Base-by-base conservation (phyloP, 2,797 vertebrate species). In the Strix occidentalis region DNA sequence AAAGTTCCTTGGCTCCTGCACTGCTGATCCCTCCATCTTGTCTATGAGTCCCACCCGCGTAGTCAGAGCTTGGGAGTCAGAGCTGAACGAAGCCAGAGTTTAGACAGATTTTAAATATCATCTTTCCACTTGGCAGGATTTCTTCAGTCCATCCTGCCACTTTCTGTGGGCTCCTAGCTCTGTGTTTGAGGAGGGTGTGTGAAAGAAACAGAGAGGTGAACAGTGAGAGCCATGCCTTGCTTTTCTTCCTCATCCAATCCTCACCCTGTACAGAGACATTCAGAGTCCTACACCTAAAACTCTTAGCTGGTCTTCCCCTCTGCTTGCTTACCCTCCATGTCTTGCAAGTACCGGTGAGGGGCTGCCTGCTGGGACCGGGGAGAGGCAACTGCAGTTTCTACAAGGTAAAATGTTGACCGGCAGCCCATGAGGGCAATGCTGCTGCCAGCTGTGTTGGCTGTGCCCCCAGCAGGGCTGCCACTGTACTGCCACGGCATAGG, bases 401-500 rank as follows among this genome's bases (percentile, higher is more conserved):
- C 20, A 21, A n/a, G 21, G 16, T n/a, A 28, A 57, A 43, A 48
- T 21, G 21, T 31, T 24, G 64, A 60, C 48, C 2, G 9, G 33
- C 37, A 80, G 58, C 48, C 39, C 21, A 3, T 6, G 24, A 71
- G 19, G 48, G n/a, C 0, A 4, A 53, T 71, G 64, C 19, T 87
- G 43, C n/a, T 69, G 37, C 51, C 68, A 56, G 16, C 15, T 18
- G 26, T 80, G 41, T 58, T 63, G 57, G 37, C 64, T 54, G 43
- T 84, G 48, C 5, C n/a, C 35, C 7, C 24, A 39, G 66, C 0
- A 1, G 37, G 58, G 29, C 57, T 91, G 53, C 21, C 17, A 6
- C 16, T 1, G 0, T 29, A 23, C 64, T 46, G 51, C 64, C 43
- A 21, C 0, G 1, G 12, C n/a, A 41, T 10, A 17, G 13, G 20